Evolutionary conservation across 2,888 invertebrate genomes (phyloP), one percentile per base, ranked within the genome.

Genomic region (Agriotes lineatus): DNA sequence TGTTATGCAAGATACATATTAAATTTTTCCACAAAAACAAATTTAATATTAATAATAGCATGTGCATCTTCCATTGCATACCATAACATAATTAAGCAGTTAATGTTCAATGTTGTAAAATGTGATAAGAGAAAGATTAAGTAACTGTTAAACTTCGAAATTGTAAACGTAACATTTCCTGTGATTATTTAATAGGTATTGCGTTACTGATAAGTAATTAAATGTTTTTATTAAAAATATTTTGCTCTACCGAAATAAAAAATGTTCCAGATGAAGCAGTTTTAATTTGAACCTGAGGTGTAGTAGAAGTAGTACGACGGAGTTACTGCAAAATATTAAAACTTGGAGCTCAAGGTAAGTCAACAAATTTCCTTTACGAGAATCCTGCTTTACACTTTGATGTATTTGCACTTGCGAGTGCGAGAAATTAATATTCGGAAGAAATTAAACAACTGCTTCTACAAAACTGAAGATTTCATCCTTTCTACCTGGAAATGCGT

Each of bases 41-140:
- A n/a, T n/a, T n/a, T n/a, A n/a, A n/a, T n/a, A n/a, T n/a, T n/a
- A n/a, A n/a, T n/a, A n/a, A n/a, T n/a, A n/a, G n/a, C 14, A 12
- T 37, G 37, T 37, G 37, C 14, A 37, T 14, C 37, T 37, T 37
- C 14, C 37, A 37, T 4, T 37, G 2, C n/a, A 37, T 1, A 37
- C 37, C 1, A 20, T 6, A 42, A 42, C 3, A 44, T 44, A 20
- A n/a, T n/a, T n/a, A n/a, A n/a, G n/a, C n/a, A n/a, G n/a, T n/a
- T n/a, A 44, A 44, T 44, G 44, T 44, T 20, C n/a, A 44, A 10
- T 44, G 20, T 44, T 44, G 44, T 44, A 44, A 44, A 44, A 42
- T 44, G 44, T 44, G 44, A 44, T 44, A 44, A 37, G 37, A 37
- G 14, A 12, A 14, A n/a, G 20, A 20, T 44, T 20, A 10, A 20